Base-by-base conservation (phyloP, 2,888 invertebrate genomes). In the Nomada goodeniana region DNA sequence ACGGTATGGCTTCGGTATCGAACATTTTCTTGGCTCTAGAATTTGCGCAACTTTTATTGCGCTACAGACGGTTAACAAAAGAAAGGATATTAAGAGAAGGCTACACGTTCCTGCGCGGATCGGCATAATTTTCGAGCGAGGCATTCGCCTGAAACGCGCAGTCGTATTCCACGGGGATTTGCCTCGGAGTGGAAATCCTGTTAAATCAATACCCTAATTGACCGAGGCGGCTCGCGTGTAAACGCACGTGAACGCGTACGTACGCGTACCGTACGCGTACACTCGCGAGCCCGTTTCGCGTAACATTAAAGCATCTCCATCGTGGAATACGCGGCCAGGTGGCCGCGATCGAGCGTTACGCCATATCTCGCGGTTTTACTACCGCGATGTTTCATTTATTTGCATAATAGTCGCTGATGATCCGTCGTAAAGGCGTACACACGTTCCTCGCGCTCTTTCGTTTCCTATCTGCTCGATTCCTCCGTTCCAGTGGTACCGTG, bases 391-490 rank as follows among this genome's bases (percentile, higher is more conserved):
- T 82, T 78, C 75, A 52, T 83, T 82, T 75, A 82, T 83, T 82
- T 82, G 82, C 83, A 83, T 83, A 82, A 82, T 75, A 71, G 74
- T 63, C 77, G 57, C 29, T 71, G 74, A 82, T 82, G 82, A 82
- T 82, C 57, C 71, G 78, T 69, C 78, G 75, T 78, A 72, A 78
- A 69, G 57, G 78, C n/a, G 55, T 67, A 60, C 72, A 57, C 72
- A 53, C 63, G 42, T 20, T 64, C 65, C 76, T 60, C 65, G 61
- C 68, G 57, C 57, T 52, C 69, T 23, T 69, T 57, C 69, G 13
- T 29, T 36, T 47, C 42, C 47, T 59, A 36, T 68, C 26, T 64
- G 50, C 42, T 47, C 29, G 36, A 44, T 36, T 50, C 61, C 15
- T 50, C 53, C 29, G n/a, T 63, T 55, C 61, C 29, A 9, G 42